Evolutionary conservation across 2,113 vertebrate genomes (phyloP).

Genomic region (Asarcornis scutulata): DNA sequence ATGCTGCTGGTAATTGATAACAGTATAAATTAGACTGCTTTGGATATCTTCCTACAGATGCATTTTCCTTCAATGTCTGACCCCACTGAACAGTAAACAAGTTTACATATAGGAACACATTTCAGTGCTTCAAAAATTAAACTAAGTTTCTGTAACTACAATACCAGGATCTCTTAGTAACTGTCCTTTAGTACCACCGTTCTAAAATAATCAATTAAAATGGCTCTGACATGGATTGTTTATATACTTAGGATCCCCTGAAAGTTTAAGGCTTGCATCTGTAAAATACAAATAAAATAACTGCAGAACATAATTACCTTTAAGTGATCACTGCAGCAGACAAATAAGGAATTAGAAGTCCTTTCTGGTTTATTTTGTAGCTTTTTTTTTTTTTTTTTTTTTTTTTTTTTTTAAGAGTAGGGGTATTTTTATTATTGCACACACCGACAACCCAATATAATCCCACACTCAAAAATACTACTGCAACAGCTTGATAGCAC

Average conservation of each 20-base stretch:
- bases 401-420: constrained; percentile 20
- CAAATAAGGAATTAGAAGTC: constrained; percentile 1
- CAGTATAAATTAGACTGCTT: neutral
- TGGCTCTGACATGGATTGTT: constrained; percentile 67
- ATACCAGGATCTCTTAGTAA: constrained; percentile 43
- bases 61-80: constrained; percentile 38
- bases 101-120: constrained; percentile 58
- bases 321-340: constrained; percentile 10
- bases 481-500: constrained; percentile 76
- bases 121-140: constrained; percentile 62
- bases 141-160: constrained; percentile 73
- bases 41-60: constrained; percentile 9
- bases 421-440: constrained; percentile 32
- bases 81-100: constrained; percentile 55
- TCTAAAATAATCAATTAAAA: constrained; percentile 68
- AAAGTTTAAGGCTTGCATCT: constrained; percentile 51
- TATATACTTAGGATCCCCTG: constrained; percentile 56
- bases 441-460: constrained; percentile 30
- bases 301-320: constrained; percentile 24
- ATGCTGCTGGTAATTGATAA: neutral
- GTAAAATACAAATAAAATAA: constrained; percentile 63
- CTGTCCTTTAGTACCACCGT: constrained; percentile 17
- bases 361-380: neutral
- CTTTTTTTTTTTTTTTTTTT: constrained; percentile 26
- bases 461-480: constrained; percentile 57